Evolutionary conservation across 1,140 invertebrate species (phyloP), one percentile per base, ranked within the genome.

Genomic region (Bombus confusus): DNA sequence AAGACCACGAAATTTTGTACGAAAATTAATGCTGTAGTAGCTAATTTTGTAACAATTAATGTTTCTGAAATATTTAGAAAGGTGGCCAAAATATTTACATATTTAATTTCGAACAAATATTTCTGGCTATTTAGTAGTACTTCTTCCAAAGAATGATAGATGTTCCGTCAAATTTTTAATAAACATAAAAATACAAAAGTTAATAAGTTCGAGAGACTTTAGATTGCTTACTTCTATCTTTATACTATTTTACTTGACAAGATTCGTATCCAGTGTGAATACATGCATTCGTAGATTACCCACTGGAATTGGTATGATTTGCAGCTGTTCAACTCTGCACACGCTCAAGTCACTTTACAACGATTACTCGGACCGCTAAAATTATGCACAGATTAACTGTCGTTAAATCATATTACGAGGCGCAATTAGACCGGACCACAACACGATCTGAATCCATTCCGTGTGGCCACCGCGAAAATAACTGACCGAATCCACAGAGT

Each of bases 381-480:
- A 85, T 89, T 79, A 82, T 73, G 66, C 75, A 57, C 47, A 72
- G 75, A 86, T 90, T 83, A 86, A 87, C 86, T 87, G 79, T 80
- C 86, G 74, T 71, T 80, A 86, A 74, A 80, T 86, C 71, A 83
- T 79, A 83, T 87, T 86, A 87, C 43, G 47, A 80, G 83, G 69
- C 68, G 79, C 80, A 90, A 90, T 90, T 76, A 86, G 72, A 80
- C 59, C 37, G 47, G 15, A 66, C 79, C 64, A 41, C 76, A 80
- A 80, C 81, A 69, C 88, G 84, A 90, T 90, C 82, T 74, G 86
- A 85, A 90, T 90, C 66, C 78, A 74, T 89, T 59, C 66, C 66
- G 69, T 52, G 39, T 66, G 83, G 78, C 64, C 68, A 90, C 68
- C 88, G 59, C 83, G 76, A 78, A 90, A 90, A 83, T 90, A 90